Evolutionary conservation across 2,888 invertebrate genomes (phyloP).

Genomic region (Amphipyra berbera): DNA sequence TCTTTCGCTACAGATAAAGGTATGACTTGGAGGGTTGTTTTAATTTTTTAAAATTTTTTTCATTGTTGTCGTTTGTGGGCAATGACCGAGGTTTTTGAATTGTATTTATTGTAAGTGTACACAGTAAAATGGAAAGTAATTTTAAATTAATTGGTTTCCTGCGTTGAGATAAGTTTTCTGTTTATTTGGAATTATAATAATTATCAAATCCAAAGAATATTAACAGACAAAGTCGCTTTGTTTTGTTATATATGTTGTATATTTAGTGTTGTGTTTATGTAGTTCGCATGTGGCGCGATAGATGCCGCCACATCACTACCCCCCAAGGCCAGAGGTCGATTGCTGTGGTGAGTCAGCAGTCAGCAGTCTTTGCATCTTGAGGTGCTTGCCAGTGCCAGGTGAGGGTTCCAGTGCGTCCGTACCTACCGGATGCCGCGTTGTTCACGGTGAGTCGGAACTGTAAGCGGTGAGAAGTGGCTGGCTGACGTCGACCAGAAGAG

Average conservation of each 20-base stretch:
- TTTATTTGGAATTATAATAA: neutral
- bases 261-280: too few relatives aligned
- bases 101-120: neutral
- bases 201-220: neutral
- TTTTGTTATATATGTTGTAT: neutral
- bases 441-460: too few relatives aligned
- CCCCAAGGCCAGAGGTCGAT: too few relatives aligned
- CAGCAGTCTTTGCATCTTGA: too few relatives aligned
- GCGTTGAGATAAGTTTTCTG: neutral
- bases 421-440: too few relatives aligned
- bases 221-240: neutral
- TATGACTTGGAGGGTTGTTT: conserved; percentile 45
- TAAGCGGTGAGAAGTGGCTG: too few relatives aligned
- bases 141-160: conserved; percentile 2
- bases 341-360: too few relatives aligned
- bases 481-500: too few relatives aligned
- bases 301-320: too few relatives aligned
- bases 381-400: too few relatives aligned
- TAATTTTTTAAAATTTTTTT: conserved; percentile 20
- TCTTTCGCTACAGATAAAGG: conserved; percentile 74
- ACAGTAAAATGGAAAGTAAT: neutral
- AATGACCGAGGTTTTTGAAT: conserved; percentile 1
- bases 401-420: too few relatives aligned
- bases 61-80: neutral
- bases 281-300: too few relatives aligned